These are phyloP conservation scores for Dasyprocta punctata DNA, from an alignment of 2,113 vertebrate genomes.

Conservation along the genomic window DNA sequence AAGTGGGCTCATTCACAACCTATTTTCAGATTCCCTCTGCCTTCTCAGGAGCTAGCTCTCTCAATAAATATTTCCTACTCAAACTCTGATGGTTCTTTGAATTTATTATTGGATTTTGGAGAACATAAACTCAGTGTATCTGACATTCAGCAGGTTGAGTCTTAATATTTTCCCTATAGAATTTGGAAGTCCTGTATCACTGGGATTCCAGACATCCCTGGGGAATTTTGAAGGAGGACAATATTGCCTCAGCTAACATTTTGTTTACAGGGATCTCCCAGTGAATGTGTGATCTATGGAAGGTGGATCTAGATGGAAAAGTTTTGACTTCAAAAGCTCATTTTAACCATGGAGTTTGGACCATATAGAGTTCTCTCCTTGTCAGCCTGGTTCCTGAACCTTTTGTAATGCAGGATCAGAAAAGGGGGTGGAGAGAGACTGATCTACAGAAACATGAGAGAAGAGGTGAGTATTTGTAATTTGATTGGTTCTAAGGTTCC, in stretches of 20 bases:
- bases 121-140: no score
- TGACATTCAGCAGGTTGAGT: no score
- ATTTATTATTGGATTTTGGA: no score
- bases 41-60: no score
- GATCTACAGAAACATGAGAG: neutral
- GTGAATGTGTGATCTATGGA: neutral
- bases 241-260: neutral
- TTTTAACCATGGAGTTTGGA: neutral
- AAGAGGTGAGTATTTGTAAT: neutral
- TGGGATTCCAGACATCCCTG: neutral
- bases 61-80: no score
- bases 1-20: no score
- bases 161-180: no score
- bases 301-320: neutral
- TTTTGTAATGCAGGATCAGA: neutral
- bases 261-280: neutral
- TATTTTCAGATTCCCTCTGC: no score
- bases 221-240: neutral
- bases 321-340: neutral
- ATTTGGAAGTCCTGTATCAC: neutral
- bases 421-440: neutral
- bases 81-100: no score
- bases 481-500: neutral
- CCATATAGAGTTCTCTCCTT: neutral
- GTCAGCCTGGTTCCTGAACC: neutral